phyloP scores from a whole-genome alignment of 2,888 invertebrate species.

The Drosophila neutralis region DNA sequence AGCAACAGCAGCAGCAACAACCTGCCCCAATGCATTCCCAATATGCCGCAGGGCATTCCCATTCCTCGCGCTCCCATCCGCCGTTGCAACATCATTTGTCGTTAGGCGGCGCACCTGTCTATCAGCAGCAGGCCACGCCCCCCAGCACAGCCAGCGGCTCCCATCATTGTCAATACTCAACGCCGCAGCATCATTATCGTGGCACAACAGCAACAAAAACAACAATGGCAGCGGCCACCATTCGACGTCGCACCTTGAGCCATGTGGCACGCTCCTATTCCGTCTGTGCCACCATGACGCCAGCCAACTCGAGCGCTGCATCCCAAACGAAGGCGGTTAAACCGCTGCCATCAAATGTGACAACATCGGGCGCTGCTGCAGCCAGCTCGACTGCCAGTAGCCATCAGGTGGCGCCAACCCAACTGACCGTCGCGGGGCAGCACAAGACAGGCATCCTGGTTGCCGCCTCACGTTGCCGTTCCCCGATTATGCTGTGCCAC shows the following conservation, averaged over 20 bases:
- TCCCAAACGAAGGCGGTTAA: slow-evolving; percentile 33
- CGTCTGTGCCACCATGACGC: slow-evolving; percentile 68
- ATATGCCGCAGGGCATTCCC: slow-evolving; percentile 30
- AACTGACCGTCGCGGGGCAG: slow-evolving; percentile 65
- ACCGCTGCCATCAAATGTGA: slow-evolving; percentile 44
- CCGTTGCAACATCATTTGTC: slow-evolving; percentile 82
- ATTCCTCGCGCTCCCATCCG: slow-evolving; percentile 47
- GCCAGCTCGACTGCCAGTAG: slow-evolving; percentile 23
- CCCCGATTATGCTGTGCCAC: slow-evolving; percentile 93
- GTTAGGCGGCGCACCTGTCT: slow-evolving; percentile 84
- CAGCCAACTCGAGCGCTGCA: slow-evolving; percentile 32
- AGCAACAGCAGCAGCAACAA: slow-evolving; percentile 67
- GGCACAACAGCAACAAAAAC: slow-evolving; percentile 46
- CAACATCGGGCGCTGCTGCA: slow-evolving; percentile 29
- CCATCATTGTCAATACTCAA: slow-evolving; percentile 74
- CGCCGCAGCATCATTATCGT: slow-evolving; percentile 77
- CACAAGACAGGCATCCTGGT: slow-evolving; percentile 74
- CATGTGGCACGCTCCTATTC: slow-evolving; percentile 83
- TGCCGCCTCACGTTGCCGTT: slow-evolving; percentile 87
- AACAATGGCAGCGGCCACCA: slow-evolving; percentile 71
- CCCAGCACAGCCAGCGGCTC: slow-evolving; percentile 15
- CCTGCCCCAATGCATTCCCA: slow-evolving; percentile 71
- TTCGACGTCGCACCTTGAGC: slow-evolving; percentile 79
- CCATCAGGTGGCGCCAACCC: slow-evolving; percentile 27
- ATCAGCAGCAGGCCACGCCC: slow-evolving; percentile 44